Conservation (phyloP, 2,888 invertebrate species). For the Ferrisia virgata region DNA sequence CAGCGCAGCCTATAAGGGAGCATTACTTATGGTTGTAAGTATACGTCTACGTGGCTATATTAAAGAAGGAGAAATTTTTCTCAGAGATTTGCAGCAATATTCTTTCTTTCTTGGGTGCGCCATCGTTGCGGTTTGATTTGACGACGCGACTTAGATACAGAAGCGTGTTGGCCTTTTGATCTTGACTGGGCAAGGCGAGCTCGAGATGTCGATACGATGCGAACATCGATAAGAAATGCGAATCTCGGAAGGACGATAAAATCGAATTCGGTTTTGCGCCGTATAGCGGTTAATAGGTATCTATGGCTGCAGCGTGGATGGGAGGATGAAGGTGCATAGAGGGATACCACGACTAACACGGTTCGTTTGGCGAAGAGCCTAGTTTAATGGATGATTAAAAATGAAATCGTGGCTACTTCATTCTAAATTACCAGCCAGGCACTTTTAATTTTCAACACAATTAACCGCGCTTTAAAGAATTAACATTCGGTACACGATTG, state of each 20-base stretch:
- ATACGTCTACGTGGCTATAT: too few species aligned
- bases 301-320: too few species aligned
- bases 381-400: neutral
- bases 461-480: neutral
- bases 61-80: too few species aligned
- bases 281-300: neutral
- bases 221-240: neutral
- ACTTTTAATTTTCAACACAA: slow-evolving; percentile 2
- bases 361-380: neutral
- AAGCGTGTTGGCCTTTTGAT: neutral
- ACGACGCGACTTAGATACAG: neutral
- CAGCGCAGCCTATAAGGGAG: too few species aligned
- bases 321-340: too few species aligned
- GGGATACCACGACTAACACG: neutral
- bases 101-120: too few species aligned
- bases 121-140: neutral
- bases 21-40: too few species aligned
- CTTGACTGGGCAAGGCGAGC: neutral
- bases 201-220: neutral
- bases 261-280: neutral
- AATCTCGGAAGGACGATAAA: neutral
- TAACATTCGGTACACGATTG: neutral
- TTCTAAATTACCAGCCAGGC: neutral
- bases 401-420: neutral
- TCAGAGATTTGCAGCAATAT: neutral